Evolutionary conservation across 1,140 invertebrate species (phyloP).

Genomic region (Plectrocnemia conspersa): DNA sequence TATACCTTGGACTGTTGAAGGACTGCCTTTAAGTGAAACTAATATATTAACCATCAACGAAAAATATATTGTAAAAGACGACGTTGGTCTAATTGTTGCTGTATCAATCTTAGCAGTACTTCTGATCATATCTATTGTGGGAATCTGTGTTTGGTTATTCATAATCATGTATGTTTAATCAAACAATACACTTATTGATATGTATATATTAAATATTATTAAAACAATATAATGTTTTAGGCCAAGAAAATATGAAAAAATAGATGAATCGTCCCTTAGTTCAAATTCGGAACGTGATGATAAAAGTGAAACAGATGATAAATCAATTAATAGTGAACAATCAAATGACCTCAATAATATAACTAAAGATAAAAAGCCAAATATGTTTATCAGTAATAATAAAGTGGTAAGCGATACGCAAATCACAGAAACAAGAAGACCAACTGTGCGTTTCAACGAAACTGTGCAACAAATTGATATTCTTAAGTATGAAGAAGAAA

Average conservation of each 20-base stretch:
- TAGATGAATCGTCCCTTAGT: too few relatives aligned
- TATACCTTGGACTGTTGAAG: slow-evolving; percentile 8
- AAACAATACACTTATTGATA: slow-evolving; percentile 2
- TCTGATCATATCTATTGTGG: slow-evolving; percentile 34
- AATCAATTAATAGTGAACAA: too few relatives aligned
- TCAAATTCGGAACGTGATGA: too few relatives aligned
- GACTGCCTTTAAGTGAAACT: slow-evolving; percentile 1
- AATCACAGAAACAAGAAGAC: slow-evolving; percentile 20
- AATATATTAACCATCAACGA: not conserved
- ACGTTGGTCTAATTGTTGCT: slow-evolving; percentile 38
- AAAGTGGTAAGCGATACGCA: slow-evolving; percentile 15
- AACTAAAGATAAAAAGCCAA: slow-evolving; percentile 11
- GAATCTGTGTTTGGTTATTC: slow-evolving; percentile 36
- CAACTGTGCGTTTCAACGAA: slow-evolving; percentile 38
- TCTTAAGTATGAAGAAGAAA: slow-evolving; percentile 35
- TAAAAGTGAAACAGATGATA: too few relatives aligned
- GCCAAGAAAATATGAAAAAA: slow-evolving; percentile 32
- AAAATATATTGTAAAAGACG: slow-evolving; percentile 8
- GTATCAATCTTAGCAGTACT: slow-evolving; percentile 37
- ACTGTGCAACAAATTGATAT: slow-evolving; percentile 39
- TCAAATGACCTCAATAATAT: too few relatives aligned
- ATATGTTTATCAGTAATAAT: not conserved
- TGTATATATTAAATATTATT: slow-evolving; percentile 10
- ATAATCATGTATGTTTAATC: slow-evolving; percentile 27
- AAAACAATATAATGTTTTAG: slow-evolving; percentile 35